Conservation (phyloP, 2,113 vertebrate genomes). For the Camelus dromedarius region DNA sequence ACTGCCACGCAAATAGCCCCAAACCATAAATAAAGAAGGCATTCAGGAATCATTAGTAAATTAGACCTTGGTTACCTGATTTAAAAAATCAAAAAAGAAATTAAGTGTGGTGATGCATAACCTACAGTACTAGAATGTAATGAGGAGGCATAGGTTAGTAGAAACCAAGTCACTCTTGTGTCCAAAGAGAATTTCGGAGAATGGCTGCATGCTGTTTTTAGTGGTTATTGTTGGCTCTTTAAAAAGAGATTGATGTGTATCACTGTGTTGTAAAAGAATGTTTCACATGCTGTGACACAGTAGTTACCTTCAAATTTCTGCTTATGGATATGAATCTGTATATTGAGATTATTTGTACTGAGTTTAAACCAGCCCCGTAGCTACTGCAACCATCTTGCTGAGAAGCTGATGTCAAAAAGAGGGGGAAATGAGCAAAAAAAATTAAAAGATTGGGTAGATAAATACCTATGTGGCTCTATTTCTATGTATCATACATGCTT, state of each 20-base stretch:
- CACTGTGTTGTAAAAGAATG: slow-evolving; percentile 65
- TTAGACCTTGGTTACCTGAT: slow-evolving; percentile 69
- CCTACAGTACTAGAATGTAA: slow-evolving; percentile 63
- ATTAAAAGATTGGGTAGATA: neutral
- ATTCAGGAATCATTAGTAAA: slow-evolving; percentile 76
- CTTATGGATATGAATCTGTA: slow-evolving; percentile 69
- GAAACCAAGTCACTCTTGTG: slow-evolving; percentile 30
- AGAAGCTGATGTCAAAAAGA: slow-evolving; percentile 46
- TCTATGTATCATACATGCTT: neutral
- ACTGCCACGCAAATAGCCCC: slow-evolving; percentile 79
- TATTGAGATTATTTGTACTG: slow-evolving; percentile 36
- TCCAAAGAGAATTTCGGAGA: slow-evolving; percentile 64
- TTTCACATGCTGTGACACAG: slow-evolving; percentile 75
- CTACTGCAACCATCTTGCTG: slow-evolving; percentile 44
- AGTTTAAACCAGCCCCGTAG: neutral
- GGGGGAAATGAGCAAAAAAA: neutral
- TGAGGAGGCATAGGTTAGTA: slow-evolving; percentile 75
- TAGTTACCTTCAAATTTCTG: slow-evolving; percentile 68
- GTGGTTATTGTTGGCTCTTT: slow-evolving; percentile 67
- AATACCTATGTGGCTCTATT: neutral
- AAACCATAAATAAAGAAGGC: slow-evolving; percentile 72
- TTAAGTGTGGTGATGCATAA: slow-evolving; percentile 74
- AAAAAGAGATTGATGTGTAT: slow-evolving; percentile 74
- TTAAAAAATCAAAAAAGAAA: slow-evolving; percentile 67
- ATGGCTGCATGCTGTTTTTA: slow-evolving; percentile 66